Conservation (phyloP, 2,888 invertebrate genomes). For the Euspilapteryx auroguttella region DNA sequence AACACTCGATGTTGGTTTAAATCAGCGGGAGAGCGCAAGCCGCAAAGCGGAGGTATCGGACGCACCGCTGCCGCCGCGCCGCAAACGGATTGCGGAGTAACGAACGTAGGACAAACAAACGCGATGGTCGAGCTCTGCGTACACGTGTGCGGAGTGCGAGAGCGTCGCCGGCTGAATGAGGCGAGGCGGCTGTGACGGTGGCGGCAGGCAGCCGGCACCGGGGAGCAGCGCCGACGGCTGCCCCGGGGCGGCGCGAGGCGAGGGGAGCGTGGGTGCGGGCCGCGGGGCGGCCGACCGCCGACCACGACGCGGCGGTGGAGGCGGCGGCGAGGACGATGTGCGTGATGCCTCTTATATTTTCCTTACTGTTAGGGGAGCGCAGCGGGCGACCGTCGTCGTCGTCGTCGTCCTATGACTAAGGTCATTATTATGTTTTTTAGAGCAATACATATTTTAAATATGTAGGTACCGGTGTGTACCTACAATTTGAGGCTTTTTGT, state of each 20-base stretch:
- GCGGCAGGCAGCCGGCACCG: constrained; percentile 9
- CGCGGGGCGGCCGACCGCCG: constrained; percentile 18
- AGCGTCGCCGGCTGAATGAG: constrained; percentile 52
- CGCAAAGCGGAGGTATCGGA: no score
- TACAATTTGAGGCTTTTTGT: no score
- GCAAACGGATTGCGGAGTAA: no score
- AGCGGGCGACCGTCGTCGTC: no score
- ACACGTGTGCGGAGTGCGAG: constrained; percentile 49
- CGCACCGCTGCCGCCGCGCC: constrained; percentile 27
- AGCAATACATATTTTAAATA: no score
- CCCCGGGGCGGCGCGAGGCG: constrained; percentile 24
- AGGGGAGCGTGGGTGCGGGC: constrained; percentile 41
- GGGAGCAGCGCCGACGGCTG: no score
- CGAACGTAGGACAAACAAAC: no score
- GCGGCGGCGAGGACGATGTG: constrained; percentile 11
- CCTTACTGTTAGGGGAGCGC: constrained; percentile 14
- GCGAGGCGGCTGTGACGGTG: constrained; percentile 10
- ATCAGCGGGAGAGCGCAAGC: no score
- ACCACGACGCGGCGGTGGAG: constrained; percentile 12
- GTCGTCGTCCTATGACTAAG: no score
- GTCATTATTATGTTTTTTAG: no score
- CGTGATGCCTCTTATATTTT: constrained; percentile 12
- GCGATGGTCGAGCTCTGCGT: constrained; percentile 21
- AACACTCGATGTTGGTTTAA: constrained; percentile 50
- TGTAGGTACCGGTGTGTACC: no score